phyloP scores from a whole-genome alignment of 2,888 invertebrate species.

The Hirtodrosophila cameraria region DNA sequence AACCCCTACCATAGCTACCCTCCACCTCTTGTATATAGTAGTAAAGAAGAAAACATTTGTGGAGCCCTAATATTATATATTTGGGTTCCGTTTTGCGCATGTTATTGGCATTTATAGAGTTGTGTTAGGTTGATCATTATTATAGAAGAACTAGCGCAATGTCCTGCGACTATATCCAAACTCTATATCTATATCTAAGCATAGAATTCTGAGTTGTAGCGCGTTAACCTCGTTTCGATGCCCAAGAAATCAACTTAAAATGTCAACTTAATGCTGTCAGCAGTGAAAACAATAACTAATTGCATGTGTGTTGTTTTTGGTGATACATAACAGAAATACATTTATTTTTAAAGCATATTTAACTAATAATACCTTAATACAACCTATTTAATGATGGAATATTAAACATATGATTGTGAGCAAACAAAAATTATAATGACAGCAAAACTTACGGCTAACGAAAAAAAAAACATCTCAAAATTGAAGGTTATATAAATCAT shows the following conservation, averaged over 20 bases:
- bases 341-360: constrained; percentile 66
- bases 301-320: constrained; percentile 67
- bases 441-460: constrained; percentile 20
- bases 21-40: constrained; percentile 24
- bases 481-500: constrained; percentile 32
- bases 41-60: neutral
- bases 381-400: constrained; percentile 69
- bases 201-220: constrained; percentile 9
- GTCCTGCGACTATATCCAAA: neutral
- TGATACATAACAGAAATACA: constrained; percentile 56
- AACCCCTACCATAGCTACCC: neutral
- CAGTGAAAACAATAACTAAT: constrained; percentile 63
- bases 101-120: too few species aligned
- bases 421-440: constrained; percentile 14
- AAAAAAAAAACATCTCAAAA: constrained; percentile 30
- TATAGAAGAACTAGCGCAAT: too few species aligned
- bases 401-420: constrained; percentile 71
- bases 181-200: constrained; percentile 10
- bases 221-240: constrained; percentile 37
- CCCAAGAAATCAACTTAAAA: constrained; percentile 11
- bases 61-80: constrained; percentile 10
- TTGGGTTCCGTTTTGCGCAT: too few species aligned
- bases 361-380: constrained; percentile 50
- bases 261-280: constrained; percentile 21
- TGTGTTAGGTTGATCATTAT: too few species aligned